Evolutionary conservation across 2,797 vertebrate genomes (phyloP).

Genomic region (Brachyalestes nurse): DNA sequence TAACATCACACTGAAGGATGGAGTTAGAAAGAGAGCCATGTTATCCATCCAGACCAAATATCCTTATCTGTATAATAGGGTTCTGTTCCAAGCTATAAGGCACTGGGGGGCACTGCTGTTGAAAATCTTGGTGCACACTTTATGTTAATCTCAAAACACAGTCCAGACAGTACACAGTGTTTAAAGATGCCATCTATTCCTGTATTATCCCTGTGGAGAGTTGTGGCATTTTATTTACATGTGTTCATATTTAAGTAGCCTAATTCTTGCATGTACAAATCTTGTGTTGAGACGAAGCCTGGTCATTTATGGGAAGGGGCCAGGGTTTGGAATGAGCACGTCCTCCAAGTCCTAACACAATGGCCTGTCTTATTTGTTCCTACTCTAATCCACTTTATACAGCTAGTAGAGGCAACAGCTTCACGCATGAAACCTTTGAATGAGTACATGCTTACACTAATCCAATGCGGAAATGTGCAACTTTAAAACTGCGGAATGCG

Average conservation of each 20-base stretch:
- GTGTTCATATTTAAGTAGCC: conserved; percentile 16
- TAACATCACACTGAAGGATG: too few species aligned
- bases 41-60: too few species aligned
- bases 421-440: conserved; percentile 28
- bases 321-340: conserved; percentile 17
- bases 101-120: too few species aligned
- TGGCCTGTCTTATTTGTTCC: conserved; percentile 44
- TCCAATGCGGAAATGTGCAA: conserved; percentile 40
- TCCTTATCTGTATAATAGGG: background rate
- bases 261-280: conserved; percentile 33
- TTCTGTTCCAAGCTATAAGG: background rate
- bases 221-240: conserved; percentile 14
- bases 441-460: conserved; percentile 38
- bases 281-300: conserved; percentile 42
- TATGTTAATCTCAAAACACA: background rate
- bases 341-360: conserved; percentile 48
- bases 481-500: background rate
- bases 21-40: too few species aligned
- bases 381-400: conserved; percentile 48
- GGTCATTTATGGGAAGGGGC: conserved; percentile 26
- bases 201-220: background rate
- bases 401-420: conserved; percentile 10
- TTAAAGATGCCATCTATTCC: too few species aligned
- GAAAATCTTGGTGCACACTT: background rate
- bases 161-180: background rate